Base-by-base conservation (phyloP, 2,797 vertebrate genomes). In the Intellagama lesueurii region DNA sequence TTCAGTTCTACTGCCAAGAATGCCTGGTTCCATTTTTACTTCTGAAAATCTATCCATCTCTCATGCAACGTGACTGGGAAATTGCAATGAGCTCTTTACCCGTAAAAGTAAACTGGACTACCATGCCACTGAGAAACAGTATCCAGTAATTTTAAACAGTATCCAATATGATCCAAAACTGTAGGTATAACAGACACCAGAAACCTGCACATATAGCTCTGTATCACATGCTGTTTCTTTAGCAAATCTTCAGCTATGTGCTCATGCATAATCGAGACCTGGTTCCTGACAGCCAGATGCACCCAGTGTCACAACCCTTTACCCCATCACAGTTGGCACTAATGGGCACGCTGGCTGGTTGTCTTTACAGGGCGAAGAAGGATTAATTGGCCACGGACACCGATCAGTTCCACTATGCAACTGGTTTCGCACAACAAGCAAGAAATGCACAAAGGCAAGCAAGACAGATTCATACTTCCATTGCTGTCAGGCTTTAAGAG, bases 341-440 rank as follows among this genome's bases (percentile, higher is more conserved):
- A 60, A 86, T 44, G 6, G 70, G 81, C 86, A 90, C 5, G 44
- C 32, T 88, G 86, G 17, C 84, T 82, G 56, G 86, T 79, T 91
- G 60, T n/a, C 79, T 92, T 85, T 84, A n/a, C n/a, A 89, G 84
- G 73, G 52, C 77, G 68, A 93, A 94, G 6, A 78, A 35, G 92
- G 85, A 92, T 73, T 14, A 89, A 22, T 70, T 91, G 66, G 2
- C 69, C 68, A 79, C 24, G 64, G 79, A 89, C 86, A 92, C 66
- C n/a, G 81, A 92, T 83, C 1, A 72, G 49, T n/a, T 81, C 90
- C 85, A 89, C 77, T 5, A 87, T 91, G 17, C 0, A 88, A 90
- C 89, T 91, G 66, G 35, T 88, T 91, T 94, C 91, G 90, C 91
- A 90, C 87, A 90, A 89, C 92, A 90, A 93, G 90, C 64, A 68